A percentile compares a stretch with the other conserved stretches of the same genome.
These are phyloP conservation scores for Acipenser ruthenus DNA, from an alignment of 2,797 vertebrate genomes.

Conservation along the genomic window DNA sequence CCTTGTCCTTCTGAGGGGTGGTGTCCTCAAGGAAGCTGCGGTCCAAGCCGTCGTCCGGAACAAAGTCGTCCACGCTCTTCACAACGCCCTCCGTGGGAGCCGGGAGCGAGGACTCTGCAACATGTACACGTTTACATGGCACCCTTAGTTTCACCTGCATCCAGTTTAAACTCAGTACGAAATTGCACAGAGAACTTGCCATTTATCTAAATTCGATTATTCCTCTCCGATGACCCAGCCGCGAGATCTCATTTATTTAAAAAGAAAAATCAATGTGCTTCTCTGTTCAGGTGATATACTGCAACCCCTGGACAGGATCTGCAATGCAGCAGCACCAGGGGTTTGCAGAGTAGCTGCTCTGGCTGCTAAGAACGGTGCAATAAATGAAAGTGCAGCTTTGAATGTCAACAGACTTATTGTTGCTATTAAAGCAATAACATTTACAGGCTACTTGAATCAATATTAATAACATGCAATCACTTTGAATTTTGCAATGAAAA, in stretches of 20 bases:
- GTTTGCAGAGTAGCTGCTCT: not conserved
- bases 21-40: conserved; percentile 84
- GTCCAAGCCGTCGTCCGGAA: conserved; percentile 85
- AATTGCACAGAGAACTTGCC: not conserved
- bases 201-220: not conserved
- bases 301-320: not conserved
- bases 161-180: not conserved
- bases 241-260: not conserved
- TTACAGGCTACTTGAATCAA: not conserved
- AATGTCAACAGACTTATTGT: not conserved
- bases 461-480: not conserved
- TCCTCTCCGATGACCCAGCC: not conserved
- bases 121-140: not conserved
- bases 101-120: conserved; percentile 32
- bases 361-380: not conserved
- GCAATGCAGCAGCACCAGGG: conserved; percentile 3
- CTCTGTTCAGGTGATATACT: not conserved
- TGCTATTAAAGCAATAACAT: not conserved
- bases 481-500: not conserved
- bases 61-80: conserved; percentile 81
- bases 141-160: not conserved
- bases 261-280: conserved; percentile 5
- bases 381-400: no score
- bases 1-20: conserved; percentile 41
- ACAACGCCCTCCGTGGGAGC: conserved; percentile 41